Evolutionary conservation across 2,888 invertebrate genomes (phyloP), one percentile per base, ranked within the genome.

Genomic region (Heliconius charithonia): DNA sequence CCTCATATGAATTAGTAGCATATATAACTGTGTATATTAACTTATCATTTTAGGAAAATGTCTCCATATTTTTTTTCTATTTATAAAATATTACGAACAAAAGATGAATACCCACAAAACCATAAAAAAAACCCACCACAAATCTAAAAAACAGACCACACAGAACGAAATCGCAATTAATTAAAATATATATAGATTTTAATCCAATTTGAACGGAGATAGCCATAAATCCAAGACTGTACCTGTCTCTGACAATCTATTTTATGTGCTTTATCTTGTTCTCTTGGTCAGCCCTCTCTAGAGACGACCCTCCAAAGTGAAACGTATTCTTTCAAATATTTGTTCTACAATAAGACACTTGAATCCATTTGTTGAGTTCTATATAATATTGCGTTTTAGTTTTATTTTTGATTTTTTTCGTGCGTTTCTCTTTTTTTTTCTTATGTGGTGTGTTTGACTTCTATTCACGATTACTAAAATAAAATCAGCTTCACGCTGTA

Each of bases 181-280:
- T 51, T 78, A 77, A 76, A 74, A 70, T 74, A 63, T 74, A 63
- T 74, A 74, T 65, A 77, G 79, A 79, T 75, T 78, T 81, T 79
- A 80, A 81, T 80, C 80, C 77, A 79, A 79, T 82, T 81, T 75
- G 74, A 77, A 79, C 77, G 32, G 77, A 67, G 66, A 80, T 65
- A 72, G 80, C 65, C 76, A 79, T 82, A 79, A 79, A 80, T 81
- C 78, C 37, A 77, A 79, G 80, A 78, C 75, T 81, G 80, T 80
- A 79, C 79, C 80, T 80, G 80, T 69, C 80, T 45, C 73, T 72
- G 79, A 79, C 81, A 81, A 81, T 81, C 81, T 80, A 81, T 79
- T 81, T 77, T 79, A 81, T 80, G 81, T 76, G 75, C 75, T 79
- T 81, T 81, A 81, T 81, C 81, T 81, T 81, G 70, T 75, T 77